These are phyloP conservation scores for Antitype chi DNA, from an alignment of 2,888 invertebrate species.

Conservation along the genomic window DNA sequence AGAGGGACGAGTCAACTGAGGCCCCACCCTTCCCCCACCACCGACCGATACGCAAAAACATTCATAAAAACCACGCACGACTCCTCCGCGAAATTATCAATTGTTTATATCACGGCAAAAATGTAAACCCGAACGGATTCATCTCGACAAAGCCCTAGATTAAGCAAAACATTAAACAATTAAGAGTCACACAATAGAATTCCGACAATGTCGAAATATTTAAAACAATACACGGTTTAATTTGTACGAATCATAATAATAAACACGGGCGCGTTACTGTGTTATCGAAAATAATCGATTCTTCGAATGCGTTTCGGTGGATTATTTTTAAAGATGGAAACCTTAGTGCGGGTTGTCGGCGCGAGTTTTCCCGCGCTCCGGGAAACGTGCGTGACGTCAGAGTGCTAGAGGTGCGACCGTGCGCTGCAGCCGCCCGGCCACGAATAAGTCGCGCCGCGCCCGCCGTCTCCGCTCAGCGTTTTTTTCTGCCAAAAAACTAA, in stretches of 20 bases:
- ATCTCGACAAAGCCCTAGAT: conserved; percentile 83
- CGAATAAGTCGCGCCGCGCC: conserved; percentile 82
- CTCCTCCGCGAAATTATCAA: conserved; percentile 88
- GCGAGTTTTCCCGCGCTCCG: conserved; percentile 88
- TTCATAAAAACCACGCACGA: conserved; percentile 88
- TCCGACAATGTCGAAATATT: conserved; percentile 87
- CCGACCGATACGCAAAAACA: conserved; percentile 87
- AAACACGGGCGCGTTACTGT: conserved; percentile 80
- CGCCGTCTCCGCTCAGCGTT: conserved; percentile 76
- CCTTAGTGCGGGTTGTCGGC: conserved; percentile 64
- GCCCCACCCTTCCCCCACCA: conserved; percentile 90
- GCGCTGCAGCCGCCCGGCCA: conserved; percentile 85
- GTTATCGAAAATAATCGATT: conserved; percentile 79
- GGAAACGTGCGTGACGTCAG: conserved; percentile 74
- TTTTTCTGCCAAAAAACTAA: conserved; percentile 89
- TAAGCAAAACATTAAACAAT: conserved; percentile 85
- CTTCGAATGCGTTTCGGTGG: conserved; percentile 70
- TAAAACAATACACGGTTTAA: conserved; percentile 87
- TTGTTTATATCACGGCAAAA: conserved; percentile 87
- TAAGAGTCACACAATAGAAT: conserved; percentile 85
- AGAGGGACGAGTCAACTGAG: conserved; percentile 88
- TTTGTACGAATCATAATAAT: conserved; percentile 85
- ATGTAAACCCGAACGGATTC: conserved; percentile 81
- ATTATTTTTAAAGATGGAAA: conserved; percentile 70
- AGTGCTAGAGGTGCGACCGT: conserved; percentile 80